Percentiles rank a stretch among this genome's conserved stretches.
phyloP scores from a whole-genome alignment of 2,797 vertebrate species.

The Cyprinodon diabolis region DNA sequence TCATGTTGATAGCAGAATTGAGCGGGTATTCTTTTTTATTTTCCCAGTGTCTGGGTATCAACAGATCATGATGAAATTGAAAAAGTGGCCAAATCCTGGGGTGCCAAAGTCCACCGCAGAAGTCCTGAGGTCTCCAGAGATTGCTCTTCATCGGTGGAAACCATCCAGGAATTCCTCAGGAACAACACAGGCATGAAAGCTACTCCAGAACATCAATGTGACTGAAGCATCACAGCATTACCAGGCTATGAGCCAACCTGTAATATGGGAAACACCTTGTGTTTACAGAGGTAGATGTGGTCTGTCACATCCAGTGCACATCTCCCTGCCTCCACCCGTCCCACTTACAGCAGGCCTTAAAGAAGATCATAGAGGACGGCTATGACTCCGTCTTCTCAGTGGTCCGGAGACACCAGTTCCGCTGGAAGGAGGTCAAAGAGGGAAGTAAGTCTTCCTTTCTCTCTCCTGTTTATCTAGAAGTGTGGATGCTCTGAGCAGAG shows the following conservation, averaged over 20 bases:
- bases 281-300: constrained; percentile 85
- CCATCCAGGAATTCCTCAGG: constrained; percentile 84
- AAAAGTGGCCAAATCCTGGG: constrained; percentile 85
- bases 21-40: not conserved
- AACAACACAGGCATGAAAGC: not conserved
- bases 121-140: constrained; percentile 89
- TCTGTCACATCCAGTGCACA: constrained; percentile 95
- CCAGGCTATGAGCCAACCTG: not conserved
- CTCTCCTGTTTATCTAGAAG: not conserved
- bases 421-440: constrained; percentile 89
- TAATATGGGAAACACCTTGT: not conserved
- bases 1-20: too few relatives aligned
- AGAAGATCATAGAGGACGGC: constrained; percentile 72
- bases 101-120: constrained; percentile 88
- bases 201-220: not conserved
- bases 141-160: constrained; percentile 87
- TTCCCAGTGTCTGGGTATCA: constrained; percentile 87
- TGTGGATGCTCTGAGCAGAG: too few relatives aligned
- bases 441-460: constrained; percentile 73
- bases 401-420: constrained; percentile 91
- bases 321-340: constrained; percentile 92
- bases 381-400: constrained; percentile 94
- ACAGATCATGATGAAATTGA: constrained; percentile 93
- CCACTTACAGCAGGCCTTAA: constrained; percentile 86
- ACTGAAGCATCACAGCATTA: not conserved